phyloP scores from a whole-genome alignment of 2,113 vertebrate genomes.

The Lucifuga dentata region DNA sequence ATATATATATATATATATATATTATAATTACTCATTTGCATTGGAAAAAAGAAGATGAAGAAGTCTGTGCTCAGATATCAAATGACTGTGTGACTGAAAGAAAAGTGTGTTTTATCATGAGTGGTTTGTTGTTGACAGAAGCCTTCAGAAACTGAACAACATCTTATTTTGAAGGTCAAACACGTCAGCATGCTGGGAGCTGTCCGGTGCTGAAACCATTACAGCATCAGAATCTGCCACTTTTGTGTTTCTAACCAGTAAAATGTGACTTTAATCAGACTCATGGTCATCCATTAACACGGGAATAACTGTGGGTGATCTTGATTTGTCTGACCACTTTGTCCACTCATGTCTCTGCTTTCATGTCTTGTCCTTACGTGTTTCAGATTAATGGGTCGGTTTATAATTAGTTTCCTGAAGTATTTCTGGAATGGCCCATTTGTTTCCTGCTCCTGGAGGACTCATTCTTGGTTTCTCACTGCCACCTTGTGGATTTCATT shows the following conservation, averaged over 20 bases:
- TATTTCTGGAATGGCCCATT: conserved; percentile 69
- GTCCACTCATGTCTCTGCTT: conserved; percentile 23
- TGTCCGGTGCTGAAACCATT: conserved; percentile 59
- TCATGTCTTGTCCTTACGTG: conserved; percentile 39
- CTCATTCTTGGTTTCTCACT: conserved; percentile 73
- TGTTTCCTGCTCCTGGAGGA: conserved; percentile 27
- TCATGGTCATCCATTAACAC: conserved; percentile 11
- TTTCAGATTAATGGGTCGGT: conserved; percentile 57
- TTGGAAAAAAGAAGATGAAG: not conserved
- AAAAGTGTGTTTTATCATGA: too few relatives aligned
- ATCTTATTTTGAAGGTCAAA: too few relatives aligned
- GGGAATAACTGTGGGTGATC: conserved; percentile 4
- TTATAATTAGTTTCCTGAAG: conserved; percentile 68
- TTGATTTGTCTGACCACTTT: not conserved
- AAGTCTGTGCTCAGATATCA: not conserved
- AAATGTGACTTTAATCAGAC: conserved; percentile 27
- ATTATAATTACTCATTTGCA: too few relatives aligned
- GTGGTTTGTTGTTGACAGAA: too few relatives aligned
- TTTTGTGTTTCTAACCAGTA: not conserved
- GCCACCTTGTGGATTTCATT: conserved; percentile 78
- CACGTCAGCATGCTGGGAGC: conserved; percentile 15
- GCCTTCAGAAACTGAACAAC: too few relatives aligned
- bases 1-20: too few relatives aligned
- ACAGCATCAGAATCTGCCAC: not conserved
- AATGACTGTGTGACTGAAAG: too few relatives aligned